These are phyloP conservation scores for Gila robusta DNA, from an alignment of 2,797 vertebrate genomes.

Conservation along the genomic window DNA sequence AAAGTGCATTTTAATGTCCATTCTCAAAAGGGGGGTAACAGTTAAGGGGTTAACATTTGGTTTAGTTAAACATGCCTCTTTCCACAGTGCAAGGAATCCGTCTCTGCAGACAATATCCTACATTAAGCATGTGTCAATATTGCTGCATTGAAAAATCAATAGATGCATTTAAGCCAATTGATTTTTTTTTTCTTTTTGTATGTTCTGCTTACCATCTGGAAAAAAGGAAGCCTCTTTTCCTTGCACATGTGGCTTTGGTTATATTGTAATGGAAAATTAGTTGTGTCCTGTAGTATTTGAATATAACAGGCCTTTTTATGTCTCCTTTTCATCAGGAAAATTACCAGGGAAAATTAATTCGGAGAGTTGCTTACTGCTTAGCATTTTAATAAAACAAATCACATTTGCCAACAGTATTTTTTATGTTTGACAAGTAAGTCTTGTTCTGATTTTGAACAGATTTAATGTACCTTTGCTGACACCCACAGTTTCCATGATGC, in stretches of 20 bases:
- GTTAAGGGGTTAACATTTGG: not conserved
- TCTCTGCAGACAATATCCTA: slow-evolving; percentile 11
- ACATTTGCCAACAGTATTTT: not conserved
- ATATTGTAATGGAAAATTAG: not conserved
- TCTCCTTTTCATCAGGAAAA: not conserved
- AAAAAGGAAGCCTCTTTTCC: not conserved
- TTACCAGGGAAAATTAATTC: not conserved
- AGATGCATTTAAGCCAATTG: slow-evolving; percentile 34
- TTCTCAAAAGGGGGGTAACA: no score
- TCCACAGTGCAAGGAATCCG: not conserved
- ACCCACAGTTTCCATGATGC: slow-evolving; percentile 15
- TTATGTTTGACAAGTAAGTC: not conserved
- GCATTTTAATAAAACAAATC: not conserved
- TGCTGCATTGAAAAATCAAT: slow-evolving; percentile 44
- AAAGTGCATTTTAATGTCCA: no score
- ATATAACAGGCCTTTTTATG: not conserved
- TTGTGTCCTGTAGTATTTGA: not conserved
- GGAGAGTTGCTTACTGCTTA: not conserved
- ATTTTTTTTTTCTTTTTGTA: not conserved
- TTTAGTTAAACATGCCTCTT: slow-evolving; percentile 11
- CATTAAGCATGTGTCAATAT: slow-evolving; percentile 39
- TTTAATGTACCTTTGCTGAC: slow-evolving; percentile 20
- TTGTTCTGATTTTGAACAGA: not conserved
- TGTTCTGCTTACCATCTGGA: not conserved
- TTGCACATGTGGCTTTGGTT: slow-evolving; percentile 15